Conservation (phyloP, 2,113 vertebrate genomes). For the Passerina amoena region DNA sequence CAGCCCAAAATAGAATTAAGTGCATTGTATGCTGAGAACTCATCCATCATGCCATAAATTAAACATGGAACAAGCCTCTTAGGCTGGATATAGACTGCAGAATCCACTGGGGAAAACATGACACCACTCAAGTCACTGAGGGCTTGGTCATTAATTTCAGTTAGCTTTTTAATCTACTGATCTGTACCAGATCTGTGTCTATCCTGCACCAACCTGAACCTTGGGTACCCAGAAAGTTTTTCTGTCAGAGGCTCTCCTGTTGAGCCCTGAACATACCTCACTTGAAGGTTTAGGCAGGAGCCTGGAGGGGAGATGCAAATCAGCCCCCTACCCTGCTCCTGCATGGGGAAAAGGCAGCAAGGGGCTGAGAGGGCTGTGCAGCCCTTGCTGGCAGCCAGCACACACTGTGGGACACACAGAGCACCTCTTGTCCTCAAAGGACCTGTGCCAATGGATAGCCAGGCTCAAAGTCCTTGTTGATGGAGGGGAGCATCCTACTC, state of each 20-base stretch:
- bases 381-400: background rate
- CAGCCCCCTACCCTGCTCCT: background rate
- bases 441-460: rapidly evolving
- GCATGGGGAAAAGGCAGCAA: background rate
- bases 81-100: background rate
- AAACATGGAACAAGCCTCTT: slow-evolving; percentile 41
- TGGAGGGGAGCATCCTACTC: background rate
- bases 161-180: background rate
- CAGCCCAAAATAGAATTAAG: slow-evolving; percentile 67
- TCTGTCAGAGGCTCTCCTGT: background rate
- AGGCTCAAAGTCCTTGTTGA: background rate
- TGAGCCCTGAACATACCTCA: background rate
- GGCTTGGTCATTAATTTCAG: background rate
- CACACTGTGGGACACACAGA: rapidly evolving
- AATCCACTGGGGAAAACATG: background rate
- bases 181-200: background rate
- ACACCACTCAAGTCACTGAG: background rate
- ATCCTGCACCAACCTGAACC: background rate
- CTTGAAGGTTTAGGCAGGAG: background rate
- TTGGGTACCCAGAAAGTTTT: background rate
- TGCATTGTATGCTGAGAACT: slow-evolving; percentile 59
- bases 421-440: background rate
- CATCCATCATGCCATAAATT: slow-evolving; percentile 62
- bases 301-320: background rate
- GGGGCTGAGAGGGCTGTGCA: background rate